Evolutionary conservation across 2,797 vertebrate genomes (phyloP), one percentile per base, ranked within the genome.

Genomic region (Catharus ustulatus): DNA sequence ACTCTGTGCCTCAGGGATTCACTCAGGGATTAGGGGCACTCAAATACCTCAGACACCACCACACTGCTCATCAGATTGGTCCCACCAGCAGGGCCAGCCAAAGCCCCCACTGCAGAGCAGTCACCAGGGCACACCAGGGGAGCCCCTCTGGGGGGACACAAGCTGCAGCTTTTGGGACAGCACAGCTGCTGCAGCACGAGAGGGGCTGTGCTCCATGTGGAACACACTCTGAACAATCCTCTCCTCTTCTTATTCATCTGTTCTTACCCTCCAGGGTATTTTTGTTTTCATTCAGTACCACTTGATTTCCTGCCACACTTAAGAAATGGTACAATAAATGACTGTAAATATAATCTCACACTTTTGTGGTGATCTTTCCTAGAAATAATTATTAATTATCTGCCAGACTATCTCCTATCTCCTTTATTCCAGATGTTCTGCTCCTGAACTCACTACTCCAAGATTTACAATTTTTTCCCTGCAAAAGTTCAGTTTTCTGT

Each of bases 51-150:
- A 40, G 11, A 57, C 45, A 19, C 2, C 42, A 19, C 34, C 34
- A 20, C n/a, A 34, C 7, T 30, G 32, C 74, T 59, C 51, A 0
- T 6, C 26, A 23, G 15, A 27, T 3, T 27, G 59, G 32, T 38
- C 34, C 73, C 58, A 83, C 34, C 58, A 27, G 20, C 24, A 5
- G 34, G 45, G 58, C 13, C 19, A 42, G 55, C 49, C 30, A 23
- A 49, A 66, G 86, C 5, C 17, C 42, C 8, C 66, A 4, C 29
- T 29, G 73, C 52, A 27, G 59, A 40, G 30, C 0, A 0, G 42
- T 4, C 30, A 32, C 38, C 13, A 20, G 8, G 57, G 62, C 43
- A 73, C 29, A 36, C 10, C 17, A 42, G 55, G 58, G 10, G 1
- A 15, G 34, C 24, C 9, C 1, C 3, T 21, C 34, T 4, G 15